Evolutionary conservation across 2,113 vertebrate genomes (phyloP).

Genomic region (Anolis carolinensis): DNA sequence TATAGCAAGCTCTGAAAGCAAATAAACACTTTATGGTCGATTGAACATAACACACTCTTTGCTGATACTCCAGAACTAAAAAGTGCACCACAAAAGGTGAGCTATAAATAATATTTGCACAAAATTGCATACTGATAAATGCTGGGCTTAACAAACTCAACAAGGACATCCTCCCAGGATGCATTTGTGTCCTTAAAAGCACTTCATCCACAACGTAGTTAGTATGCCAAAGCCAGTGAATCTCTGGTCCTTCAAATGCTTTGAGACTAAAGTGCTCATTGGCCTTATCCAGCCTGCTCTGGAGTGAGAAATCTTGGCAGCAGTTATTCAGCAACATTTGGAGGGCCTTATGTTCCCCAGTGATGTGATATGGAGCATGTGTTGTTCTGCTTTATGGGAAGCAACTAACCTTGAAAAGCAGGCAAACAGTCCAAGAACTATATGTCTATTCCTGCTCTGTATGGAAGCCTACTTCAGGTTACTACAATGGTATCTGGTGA

Average conservation of each 20-base stretch:
- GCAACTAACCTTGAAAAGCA: neutral
- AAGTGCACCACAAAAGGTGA: neutral
- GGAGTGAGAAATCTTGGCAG: too few relatives aligned
- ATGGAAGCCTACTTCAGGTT: too few relatives aligned
- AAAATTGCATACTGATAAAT: neutral
- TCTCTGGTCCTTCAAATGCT: too few relatives aligned
- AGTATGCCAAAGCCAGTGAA: too few relatives aligned
- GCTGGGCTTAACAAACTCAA: neutral
- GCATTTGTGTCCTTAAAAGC: neutral
- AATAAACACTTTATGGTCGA: neutral
- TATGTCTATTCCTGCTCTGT: too few relatives aligned
- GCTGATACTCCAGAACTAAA: neutral
- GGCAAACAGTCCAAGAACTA: neutral
- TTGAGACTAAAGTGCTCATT: too few relatives aligned
- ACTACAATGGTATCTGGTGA: too few relatives aligned
- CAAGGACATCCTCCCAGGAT: neutral
- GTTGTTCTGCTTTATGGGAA: neutral
- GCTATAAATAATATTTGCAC: slow-evolving; percentile 1
- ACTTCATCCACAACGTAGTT: neutral
- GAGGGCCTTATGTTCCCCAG: too few relatives aligned
- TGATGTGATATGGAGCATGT: neutral
- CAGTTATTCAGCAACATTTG: too few relatives aligned
- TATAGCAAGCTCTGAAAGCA: neutral
- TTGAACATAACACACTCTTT: neutral
- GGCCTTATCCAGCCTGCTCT: too few relatives aligned